Evolutionary conservation across 2,113 vertebrate genomes (phyloP), one percentile per base, ranked within the genome.

Genomic region (Sinosuthora webbiana): DNA sequence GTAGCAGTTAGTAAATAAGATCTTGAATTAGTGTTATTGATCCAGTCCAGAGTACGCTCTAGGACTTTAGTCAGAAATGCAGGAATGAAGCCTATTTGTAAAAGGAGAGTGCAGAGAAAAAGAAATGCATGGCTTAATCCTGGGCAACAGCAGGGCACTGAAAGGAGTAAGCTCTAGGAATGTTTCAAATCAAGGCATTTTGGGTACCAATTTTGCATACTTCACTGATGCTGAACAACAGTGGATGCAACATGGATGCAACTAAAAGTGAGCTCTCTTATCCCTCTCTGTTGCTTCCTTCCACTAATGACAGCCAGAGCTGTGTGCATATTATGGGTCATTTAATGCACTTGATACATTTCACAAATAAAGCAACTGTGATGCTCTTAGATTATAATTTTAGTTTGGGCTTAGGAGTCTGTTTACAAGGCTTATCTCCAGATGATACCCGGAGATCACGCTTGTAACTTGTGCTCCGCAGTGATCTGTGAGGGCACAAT

Each of bases 11-110:
- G 74, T 83, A 94, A 90, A 60, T 39, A 70, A 85, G 55, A 63
- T 76, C 71, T 90, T 83, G 75, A 87, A 85, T 91, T 69, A 91
- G n/a, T 73, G 67, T 76, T 77, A 87, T 31, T 87, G 82, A 95
- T 93, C 89, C 75, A 86, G 7, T 37, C 21, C 68, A 73, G 42
- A 27, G 31, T 47, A 65, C 18, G 44, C 71, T 70, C 56, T 35
- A 77, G 47, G 60, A 92, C 57, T 92, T 64, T 2, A 67, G 52
- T 69, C 55, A 96, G 79, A 94, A 90, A 83, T 52, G 68, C 30
- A 60, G 64, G 67, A 85, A 69, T 35, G 33, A 75, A 95, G 63
- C 31, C 39, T 45, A 33, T 62, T 75, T 65, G 53, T 73, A 90
- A 76, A 87, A 89, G 42, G 13, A 80, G 41, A 30, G 6, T 7